phyloP scores from a whole-genome alignment of 2,888 invertebrate species.

The Teinopalpus imperialis region DNA sequence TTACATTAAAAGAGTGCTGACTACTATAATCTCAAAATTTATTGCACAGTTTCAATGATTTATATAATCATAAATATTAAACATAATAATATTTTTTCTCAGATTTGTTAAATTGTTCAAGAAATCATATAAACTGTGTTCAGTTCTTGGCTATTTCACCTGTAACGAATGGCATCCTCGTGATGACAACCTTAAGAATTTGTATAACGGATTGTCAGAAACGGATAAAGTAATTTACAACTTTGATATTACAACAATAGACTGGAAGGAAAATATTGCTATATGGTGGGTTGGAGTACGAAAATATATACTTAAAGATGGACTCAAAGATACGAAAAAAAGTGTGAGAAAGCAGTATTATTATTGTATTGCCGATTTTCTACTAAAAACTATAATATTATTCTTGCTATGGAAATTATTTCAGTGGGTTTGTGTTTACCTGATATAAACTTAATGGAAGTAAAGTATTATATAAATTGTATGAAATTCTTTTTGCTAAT shows the following conservation, averaged over 20 bases:
- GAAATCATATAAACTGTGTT: not conserved
- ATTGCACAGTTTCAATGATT: too few species aligned
- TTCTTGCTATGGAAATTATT: too few species aligned
- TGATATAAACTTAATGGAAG: too few species aligned
- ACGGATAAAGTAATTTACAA: constrained; percentile 1
- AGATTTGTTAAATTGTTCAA: not conserved
- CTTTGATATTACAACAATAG: not conserved
- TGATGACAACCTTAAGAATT: not conserved
- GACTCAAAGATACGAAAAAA: too few species aligned
- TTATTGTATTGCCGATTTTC: not conserved
- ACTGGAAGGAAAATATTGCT: not conserved
- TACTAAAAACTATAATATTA: not conserved
- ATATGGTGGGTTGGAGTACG: not conserved
- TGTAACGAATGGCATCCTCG: not conserved
- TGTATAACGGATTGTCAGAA: not conserved
- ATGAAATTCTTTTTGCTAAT: too few species aligned
- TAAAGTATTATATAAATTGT: too few species aligned
- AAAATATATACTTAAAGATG: too few species aligned
- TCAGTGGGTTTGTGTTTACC: too few species aligned
- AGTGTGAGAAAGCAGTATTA: constrained; percentile 1
- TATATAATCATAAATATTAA: too few species aligned
- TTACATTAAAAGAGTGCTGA: too few species aligned
- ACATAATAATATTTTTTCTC: too few species aligned
- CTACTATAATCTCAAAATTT: too few species aligned
- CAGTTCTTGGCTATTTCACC: not conserved